Percentiles rank a stretch among this genome's conserved stretches.
Conservation (phyloP, 2,888 invertebrate species). For the Meloe dianella region DNA sequence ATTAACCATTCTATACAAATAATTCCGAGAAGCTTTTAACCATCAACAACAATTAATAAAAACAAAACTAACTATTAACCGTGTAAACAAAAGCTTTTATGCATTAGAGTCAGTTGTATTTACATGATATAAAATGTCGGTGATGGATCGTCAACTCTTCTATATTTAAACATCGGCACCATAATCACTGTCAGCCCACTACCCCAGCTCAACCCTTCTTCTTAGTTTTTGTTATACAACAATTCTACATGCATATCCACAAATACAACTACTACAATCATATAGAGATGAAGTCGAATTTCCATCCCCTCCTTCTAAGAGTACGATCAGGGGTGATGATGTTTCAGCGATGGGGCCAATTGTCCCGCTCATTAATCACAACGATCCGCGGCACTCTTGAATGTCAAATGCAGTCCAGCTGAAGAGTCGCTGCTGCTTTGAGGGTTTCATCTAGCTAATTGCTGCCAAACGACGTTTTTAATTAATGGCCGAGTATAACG, state of each 20-base stretch:
- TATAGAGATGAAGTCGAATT: not conserved
- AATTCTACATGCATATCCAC: not conserved
- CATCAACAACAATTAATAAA: conserved; percentile 11
- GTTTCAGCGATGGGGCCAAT: conserved; percentile 53
- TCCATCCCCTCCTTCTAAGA: conserved; percentile 17
- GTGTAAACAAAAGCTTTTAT: conserved; percentile 11
- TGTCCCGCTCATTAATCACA: conserved; percentile 60
- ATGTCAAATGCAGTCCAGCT: conserved; percentile 60
- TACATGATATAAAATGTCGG: conserved; percentile 56
- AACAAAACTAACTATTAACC: not conserved
- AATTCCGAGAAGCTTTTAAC: conserved; percentile 26
- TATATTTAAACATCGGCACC: not conserved
- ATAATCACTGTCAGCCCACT: not conserved
- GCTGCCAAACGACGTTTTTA: conserved; percentile 60
- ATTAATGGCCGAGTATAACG: conserved; percentile 57
- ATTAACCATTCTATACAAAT: conserved; percentile 10
- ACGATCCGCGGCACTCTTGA: conserved; percentile 58
- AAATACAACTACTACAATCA: not conserved
- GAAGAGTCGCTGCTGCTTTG: conserved; percentile 58
- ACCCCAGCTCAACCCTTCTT: conserved; percentile 50
- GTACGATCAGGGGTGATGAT: conserved; percentile 23
- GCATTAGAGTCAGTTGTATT: conserved; percentile 45
- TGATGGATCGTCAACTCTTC: conserved; percentile 43
- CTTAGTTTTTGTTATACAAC: conserved; percentile 43
- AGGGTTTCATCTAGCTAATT: conserved; percentile 61